Conservation (phyloP, 92 coral and sea anemone genomes). For the Umimayanthus chanpuru region DNA sequence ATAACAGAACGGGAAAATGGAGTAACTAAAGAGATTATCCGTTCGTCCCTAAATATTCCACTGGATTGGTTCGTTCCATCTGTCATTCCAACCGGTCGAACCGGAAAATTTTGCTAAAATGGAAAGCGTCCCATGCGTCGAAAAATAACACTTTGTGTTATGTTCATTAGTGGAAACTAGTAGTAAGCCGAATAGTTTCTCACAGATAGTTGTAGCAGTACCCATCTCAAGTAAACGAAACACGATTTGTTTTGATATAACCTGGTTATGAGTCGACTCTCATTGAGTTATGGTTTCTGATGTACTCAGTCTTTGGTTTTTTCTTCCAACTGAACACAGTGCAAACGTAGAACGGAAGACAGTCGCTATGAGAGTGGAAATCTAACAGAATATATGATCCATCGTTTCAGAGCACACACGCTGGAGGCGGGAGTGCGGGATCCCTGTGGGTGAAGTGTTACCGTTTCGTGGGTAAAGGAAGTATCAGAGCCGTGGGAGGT, state of each 20-base stretch:
- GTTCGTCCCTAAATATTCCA: too few relatives aligned
- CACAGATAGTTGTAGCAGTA: neutral
- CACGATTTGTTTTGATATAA: too few relatives aligned
- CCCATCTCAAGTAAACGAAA: neutral
- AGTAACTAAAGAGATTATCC: too few relatives aligned
- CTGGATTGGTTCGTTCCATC: too few relatives aligned
- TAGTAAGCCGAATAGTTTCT: neutral
- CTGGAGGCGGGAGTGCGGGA: conserved; percentile 81
- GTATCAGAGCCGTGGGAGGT: conserved; percentile 60
- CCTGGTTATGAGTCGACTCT: neutral
- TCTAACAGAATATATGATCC: neutral
- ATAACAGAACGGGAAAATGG: too few relatives aligned
- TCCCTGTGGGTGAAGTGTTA: conserved; percentile 64
- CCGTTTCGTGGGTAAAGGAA: conserved; percentile 60
- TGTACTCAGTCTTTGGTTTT: neutral
- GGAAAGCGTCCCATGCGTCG: too few relatives aligned
- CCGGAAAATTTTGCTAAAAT: too few relatives aligned
- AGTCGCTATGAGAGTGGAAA: neutral
- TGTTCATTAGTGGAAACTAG: too few relatives aligned
- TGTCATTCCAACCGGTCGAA: too few relatives aligned
- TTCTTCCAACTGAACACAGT: neutral
- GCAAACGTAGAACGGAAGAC: neutral
- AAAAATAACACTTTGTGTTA: too few relatives aligned
- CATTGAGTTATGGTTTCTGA: neutral
- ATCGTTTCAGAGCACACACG: conserved; percentile 50